phyloP scores from a whole-genome alignment of 2,797 vertebrate species.

The Borostomias antarcticus region DNA sequence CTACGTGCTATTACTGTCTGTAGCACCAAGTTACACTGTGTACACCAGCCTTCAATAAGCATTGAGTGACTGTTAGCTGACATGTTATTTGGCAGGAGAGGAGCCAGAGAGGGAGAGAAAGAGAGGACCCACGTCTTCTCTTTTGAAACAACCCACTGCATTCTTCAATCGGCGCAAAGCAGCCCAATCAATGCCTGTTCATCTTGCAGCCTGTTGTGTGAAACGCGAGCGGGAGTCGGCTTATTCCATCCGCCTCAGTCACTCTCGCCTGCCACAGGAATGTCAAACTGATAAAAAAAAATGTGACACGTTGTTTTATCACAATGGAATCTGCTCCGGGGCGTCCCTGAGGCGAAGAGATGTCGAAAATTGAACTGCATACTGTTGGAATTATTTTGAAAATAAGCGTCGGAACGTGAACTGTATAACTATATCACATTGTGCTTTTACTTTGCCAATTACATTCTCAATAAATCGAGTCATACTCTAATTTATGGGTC shows the following conservation, averaged over 20 bases:
- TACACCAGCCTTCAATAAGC: too few relatives aligned
- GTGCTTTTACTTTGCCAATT: too few relatives aligned
- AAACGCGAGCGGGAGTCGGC: conserved; percentile 36
- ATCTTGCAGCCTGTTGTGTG: background rate
- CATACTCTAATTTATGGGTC: too few relatives aligned
- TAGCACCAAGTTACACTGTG: too few relatives aligned
- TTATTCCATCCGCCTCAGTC: conserved; percentile 19
- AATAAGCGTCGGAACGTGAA: background rate
- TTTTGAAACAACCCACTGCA: too few relatives aligned
- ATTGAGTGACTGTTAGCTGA: too few relatives aligned
- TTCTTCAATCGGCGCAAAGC: background rate
- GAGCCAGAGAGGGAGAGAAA: too few relatives aligned
- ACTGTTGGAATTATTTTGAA: background rate
- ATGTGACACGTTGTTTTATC: conserved; percentile 42
- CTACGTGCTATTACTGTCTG: too few relatives aligned
- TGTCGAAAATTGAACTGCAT: background rate
- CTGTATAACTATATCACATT: too few relatives aligned
- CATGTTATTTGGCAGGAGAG: too few relatives aligned
- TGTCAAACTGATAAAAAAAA: background rate
- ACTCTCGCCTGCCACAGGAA: conserved; percentile 24
- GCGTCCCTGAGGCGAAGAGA: background rate
- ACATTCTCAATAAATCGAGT: too few relatives aligned
- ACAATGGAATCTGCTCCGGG: conserved; percentile 37
- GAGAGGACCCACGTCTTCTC: too few relatives aligned
- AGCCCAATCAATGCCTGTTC: background rate